Evolutionary conservation across 2,113 vertebrate genomes (phyloP).

Genomic region (Perognathus longimembris): DNA sequence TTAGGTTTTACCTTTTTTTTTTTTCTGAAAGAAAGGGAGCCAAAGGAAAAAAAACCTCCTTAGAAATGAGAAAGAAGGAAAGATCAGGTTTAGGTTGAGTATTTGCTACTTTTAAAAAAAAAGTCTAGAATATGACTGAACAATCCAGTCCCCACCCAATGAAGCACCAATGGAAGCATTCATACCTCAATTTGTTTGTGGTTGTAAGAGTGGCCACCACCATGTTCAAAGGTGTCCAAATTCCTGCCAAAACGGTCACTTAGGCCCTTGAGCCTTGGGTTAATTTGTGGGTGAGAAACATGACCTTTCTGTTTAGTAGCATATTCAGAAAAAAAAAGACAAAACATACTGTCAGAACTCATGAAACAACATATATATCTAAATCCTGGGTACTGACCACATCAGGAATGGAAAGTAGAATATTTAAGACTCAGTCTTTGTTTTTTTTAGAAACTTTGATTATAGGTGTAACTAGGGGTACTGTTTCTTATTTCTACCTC

Average conservation of each 20-base stretch:
- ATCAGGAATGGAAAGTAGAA: constrained; percentile 57
- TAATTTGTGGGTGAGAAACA: constrained; percentile 84
- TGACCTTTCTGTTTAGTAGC: constrained; percentile 84
- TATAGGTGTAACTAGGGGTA: neutral
- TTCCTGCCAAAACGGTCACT: constrained; percentile 84
- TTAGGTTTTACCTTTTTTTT: constrained; percentile 34
- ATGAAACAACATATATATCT: constrained; percentile 72
- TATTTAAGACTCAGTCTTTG: constrained; percentile 13
- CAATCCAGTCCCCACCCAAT: constrained; percentile 77
- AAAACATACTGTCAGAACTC: constrained; percentile 82
- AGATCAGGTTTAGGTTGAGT: neutral
- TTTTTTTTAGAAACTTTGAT: constrained; percentile 35
- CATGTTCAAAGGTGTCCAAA: constrained; percentile 84
- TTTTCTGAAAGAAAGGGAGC: constrained; percentile 37
- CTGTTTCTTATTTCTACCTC: constrained; percentile 39
- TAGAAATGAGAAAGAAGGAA: constrained; percentile 41
- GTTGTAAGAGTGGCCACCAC: constrained; percentile 85
- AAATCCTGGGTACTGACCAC: constrained; percentile 70
- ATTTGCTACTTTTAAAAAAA: constrained; percentile 36
- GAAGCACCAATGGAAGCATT: constrained; percentile 80
- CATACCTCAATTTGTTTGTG: constrained; percentile 84
- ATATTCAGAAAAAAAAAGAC: constrained; percentile 80
- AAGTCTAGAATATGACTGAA: constrained; percentile 57
- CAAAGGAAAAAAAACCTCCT: constrained; percentile 25
- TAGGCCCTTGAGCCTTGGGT: constrained; percentile 83